Percentiles rank a stretch among this genome's conserved stretches.
These are phyloP conservation scores for Panthera tigris DNA, from an alignment of 2,113 vertebrate species.

Conservation along the genomic window DNA sequence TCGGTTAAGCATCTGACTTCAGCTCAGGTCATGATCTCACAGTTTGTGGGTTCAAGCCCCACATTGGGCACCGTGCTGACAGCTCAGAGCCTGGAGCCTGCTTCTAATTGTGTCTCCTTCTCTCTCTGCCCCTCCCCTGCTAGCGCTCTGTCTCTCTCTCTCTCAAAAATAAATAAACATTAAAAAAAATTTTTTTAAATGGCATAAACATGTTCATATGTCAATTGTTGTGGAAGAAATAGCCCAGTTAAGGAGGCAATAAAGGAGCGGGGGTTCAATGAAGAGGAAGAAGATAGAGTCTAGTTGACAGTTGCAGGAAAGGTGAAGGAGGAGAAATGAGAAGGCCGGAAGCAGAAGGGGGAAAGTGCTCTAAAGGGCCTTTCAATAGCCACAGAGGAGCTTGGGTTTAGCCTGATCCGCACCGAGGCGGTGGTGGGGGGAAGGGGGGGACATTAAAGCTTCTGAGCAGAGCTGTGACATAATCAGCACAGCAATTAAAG, in stretches of 20 bases:
- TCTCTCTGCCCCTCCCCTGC: too few species aligned
- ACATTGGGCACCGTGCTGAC: too few species aligned
- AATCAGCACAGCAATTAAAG: neutral
- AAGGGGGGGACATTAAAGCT: neutral
- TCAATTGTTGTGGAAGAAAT: neutral
- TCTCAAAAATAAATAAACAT: too few species aligned
- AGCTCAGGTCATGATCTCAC: too few species aligned
- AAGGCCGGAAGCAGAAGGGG: neutral
- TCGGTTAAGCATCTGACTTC: too few species aligned
- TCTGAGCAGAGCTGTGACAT: neutral
- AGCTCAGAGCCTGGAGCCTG: too few species aligned
- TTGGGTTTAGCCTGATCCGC: neutral
- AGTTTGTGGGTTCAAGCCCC: too few species aligned
- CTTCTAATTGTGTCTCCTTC: too few species aligned
- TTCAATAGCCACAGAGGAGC: neutral
- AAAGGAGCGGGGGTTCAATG: fast-evolving
- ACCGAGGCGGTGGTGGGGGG: too few species aligned
- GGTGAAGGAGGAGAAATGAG: neutral
- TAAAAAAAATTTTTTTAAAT: too few species aligned
- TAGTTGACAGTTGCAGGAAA: neutral
- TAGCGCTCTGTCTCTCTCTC: too few species aligned
- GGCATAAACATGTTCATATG: too few species aligned
- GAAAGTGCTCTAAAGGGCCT: neutral
- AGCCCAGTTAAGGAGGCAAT: neutral
- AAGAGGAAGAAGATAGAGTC: neutral